Evolutionary conservation across 2,797 vertebrate genomes (phyloP).

Genomic region (Helostoma temminkii): DNA sequence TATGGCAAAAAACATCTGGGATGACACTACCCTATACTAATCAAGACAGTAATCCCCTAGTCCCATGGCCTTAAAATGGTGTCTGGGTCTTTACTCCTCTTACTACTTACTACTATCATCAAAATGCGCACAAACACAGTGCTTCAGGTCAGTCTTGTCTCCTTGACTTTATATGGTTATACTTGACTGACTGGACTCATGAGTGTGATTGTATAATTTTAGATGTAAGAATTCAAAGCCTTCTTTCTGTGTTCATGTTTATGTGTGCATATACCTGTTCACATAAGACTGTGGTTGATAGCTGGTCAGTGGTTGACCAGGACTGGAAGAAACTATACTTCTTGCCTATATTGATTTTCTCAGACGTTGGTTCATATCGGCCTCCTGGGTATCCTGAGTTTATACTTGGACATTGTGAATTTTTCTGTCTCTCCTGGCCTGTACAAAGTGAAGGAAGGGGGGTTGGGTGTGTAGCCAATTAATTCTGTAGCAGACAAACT

Average conservation of each 20-base stretch:
- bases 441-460: slow-evolving; percentile 4
- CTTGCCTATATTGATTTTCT: no score
- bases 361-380: slow-evolving; percentile 10
- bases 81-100: no score
- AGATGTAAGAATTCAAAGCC: no score
- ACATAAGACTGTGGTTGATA: no score
- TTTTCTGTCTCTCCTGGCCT: slow-evolving; percentile 3
- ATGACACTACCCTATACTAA: no score
- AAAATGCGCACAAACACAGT: no score
- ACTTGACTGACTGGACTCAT: slow-evolving; percentile 56
- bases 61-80: slow-evolving; percentile 64
- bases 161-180: slow-evolving; percentile 62
- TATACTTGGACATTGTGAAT: neutral
- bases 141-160: slow-evolving; percentile 67
- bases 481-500: slow-evolving; percentile 19
- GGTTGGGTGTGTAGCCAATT: neutral
- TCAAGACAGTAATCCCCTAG: slow-evolving; percentile 58
- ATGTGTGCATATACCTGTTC: no score
- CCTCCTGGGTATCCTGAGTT: slow-evolving; percentile 3
- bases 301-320: slow-evolving; percentile 10
- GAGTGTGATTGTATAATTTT: slow-evolving; percentile 51
- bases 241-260: no score
- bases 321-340: slow-evolving; percentile 17
- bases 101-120: no score
- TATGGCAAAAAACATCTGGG: neutral